Evolutionary conservation across 2,797 vertebrate genomes (phyloP), one percentile per base, ranked within the genome.

Genomic region (Aselliscus stoliczkanus): DNA sequence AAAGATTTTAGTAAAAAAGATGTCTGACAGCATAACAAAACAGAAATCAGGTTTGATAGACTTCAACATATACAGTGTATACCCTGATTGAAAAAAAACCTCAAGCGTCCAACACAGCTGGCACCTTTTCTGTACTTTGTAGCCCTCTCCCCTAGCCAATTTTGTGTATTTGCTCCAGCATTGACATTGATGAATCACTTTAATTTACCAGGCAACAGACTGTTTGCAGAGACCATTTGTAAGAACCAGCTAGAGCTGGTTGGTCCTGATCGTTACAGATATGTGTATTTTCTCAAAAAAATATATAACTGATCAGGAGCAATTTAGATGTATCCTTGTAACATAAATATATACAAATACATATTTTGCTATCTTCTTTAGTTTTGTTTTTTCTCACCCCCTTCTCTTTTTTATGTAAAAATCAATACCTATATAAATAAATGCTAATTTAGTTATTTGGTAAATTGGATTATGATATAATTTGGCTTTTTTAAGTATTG

Each of bases 151-250:
- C 27, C 65, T 89, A 34, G 42, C 93, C 82, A 88, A 31, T 92
- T 47, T 92, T 94, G 64, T 94, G 65, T 83, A 47, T 95, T 88
- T 72, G 65, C 0, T 5, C 88, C 88, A 95, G 79, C 18, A 4
- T 13, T 0, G 94, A 97, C 97, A 96, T 96, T 97, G 97, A 97
- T 96, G 92, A 95, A 97, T 96, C 82, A 93, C 97, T 97, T 97
- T 97, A 97, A 97, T 97, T 97, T 97, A 91, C 86, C 58, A 80
- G 86, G 70, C 88, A 72, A 37, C 20, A 0, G 18, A 92, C 90
- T 80, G 52, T 93, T 93, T 88, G 88, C 31, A 1, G 7, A 90
- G 79, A 75, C 83, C 94, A 82, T 97, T 90, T 96, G 75, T 94
- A 83, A 94, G 58, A 95, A 92, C 88, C 73, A 93, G 85, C 47